Percentiles rank a stretch among this genome's conserved stretches.
These are phyloP conservation scores for Tyto alba DNA, from an alignment of 2,113 vertebrate genomes.

Conservation along the genomic window DNA sequence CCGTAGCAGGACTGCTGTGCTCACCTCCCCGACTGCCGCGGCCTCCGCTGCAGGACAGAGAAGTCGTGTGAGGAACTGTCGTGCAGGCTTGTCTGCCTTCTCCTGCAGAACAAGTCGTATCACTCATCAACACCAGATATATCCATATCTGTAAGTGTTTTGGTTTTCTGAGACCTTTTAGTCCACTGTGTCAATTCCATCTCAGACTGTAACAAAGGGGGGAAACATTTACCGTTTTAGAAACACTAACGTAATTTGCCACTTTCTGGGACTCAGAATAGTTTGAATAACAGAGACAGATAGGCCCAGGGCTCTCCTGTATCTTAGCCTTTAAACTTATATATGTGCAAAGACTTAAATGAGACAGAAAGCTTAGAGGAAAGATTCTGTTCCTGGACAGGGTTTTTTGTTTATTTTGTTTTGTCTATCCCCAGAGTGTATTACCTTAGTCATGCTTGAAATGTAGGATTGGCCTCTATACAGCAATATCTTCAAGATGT, in stretches of 20 bases:
- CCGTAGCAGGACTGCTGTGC: rapidly evolving
- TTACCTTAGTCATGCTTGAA: not conserved
- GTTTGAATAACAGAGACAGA: not conserved
- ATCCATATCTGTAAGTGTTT: not conserved
- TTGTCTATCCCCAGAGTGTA: not conserved
- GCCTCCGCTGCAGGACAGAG: rapidly evolving
- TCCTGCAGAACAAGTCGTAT: too few relatives aligned
- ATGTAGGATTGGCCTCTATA: too few relatives aligned
- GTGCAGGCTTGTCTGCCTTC: rapidly evolving
- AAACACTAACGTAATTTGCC: not conserved
- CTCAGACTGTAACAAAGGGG: not conserved
- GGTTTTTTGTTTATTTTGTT: not conserved
- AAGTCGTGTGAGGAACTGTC: rapidly evolving
- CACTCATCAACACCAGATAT: rapidly evolving
- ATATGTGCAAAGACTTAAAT: not conserved
- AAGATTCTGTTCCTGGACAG: not conserved
- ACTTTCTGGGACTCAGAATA: rapidly evolving
- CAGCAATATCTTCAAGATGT: not conserved
- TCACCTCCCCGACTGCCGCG: rapidly evolving
- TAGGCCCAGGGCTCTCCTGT: not conserved
- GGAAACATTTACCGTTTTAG: not conserved
- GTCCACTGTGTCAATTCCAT: rapidly evolving
- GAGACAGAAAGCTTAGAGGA: not conserved
- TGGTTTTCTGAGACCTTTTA: not conserved
- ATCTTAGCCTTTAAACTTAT: not conserved